These are phyloP conservation scores for Anolis apletophallus DNA, from an alignment of 2,797 vertebrate species.

Conservation along the genomic window DNA sequence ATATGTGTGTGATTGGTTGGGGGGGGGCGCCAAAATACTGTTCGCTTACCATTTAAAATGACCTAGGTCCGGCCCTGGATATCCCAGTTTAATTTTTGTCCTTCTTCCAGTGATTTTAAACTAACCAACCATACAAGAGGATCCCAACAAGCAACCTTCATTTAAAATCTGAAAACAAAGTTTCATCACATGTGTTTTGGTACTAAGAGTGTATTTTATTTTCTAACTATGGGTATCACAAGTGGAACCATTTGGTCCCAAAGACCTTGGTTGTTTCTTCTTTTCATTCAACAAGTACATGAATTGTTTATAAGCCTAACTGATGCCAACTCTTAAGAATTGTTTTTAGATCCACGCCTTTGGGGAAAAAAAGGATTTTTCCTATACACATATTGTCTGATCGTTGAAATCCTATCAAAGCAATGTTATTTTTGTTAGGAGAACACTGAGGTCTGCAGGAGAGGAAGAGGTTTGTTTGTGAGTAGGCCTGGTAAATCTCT, in stretches of 20 bases:
- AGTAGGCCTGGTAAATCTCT: conserved; percentile 23
- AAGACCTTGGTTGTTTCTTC: background rate
- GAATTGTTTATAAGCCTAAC: conserved; percentile 26
- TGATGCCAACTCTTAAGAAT: background rate
- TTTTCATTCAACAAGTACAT: conserved; percentile 40
- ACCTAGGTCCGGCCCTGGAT: too few relatives aligned
- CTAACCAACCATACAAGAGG: background rate
- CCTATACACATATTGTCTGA: conserved; percentile 10
- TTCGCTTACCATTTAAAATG: too few relatives aligned
- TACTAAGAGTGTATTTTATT: background rate
- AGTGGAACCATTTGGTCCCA: conserved; percentile 1
- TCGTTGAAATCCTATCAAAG: conserved; percentile 46
- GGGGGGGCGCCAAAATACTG: too few relatives aligned
- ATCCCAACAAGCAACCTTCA: background rate
- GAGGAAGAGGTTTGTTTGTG: conserved; percentile 3
- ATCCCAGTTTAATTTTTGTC: too few relatives aligned
- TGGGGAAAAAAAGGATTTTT: background rate
- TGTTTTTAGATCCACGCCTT: conserved; percentile 12
- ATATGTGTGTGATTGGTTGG: too few relatives aligned
- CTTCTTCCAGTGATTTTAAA: background rate
- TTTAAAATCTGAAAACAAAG: background rate
- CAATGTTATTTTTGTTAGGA: conserved; percentile 41
- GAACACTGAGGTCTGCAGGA: conserved; percentile 21
- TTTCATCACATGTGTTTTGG: conserved; percentile 1
- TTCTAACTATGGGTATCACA: conserved; percentile 12